Base-by-base conservation (phyloP, 1,140 invertebrate genomes). In the Stratiolaelaps scimitus region DNA sequence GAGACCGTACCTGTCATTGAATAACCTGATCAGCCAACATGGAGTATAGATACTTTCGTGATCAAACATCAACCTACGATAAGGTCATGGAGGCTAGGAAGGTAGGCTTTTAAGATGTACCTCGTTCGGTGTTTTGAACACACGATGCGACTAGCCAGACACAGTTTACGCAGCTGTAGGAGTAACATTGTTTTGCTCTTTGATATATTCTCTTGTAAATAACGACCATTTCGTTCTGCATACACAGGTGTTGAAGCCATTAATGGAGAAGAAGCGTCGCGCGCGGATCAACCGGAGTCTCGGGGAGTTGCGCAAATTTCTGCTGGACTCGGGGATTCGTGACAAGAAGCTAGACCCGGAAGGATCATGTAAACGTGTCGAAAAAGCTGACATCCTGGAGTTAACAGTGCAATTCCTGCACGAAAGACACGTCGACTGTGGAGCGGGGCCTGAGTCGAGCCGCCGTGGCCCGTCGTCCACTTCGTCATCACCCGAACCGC, bases 321-420 rank as follows among this genome's bases (percentile, higher is more conserved):
- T 60, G 13, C 26, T 60, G 23, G 53, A 60, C 23, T 29, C 26
- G 2, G 53, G 53, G 26, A 60, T 60, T 26, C 53, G 53, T 60
- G 53, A 60, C 23, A 60, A 60, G 20, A 60, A 60, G 26, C 53
- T 60, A 5, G 53, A 60, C 23, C 53, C 53, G 6, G 53, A 60
- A 60, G 53, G 53, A 15, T 60, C 53, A 17, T 60, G 53, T 34
- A 60, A 60, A 60, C 53, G 53, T 60, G 53, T 96, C 40, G 93
- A 96, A 75, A 97, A 97, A 76, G 92, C 93, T 0, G 92, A 96
- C 73, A 96, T 96, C 66, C 78, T 96, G 60, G 92, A 97, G 76
- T 89, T 95, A 85, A 92, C 92, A 0, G 91, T 96, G 17, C 91
- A 92, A 74, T 88, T 94, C 75, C 77, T 94, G 67, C 75, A 79